These are phyloP conservation scores for Seriola dumerili DNA, from an alignment of 2,113 vertebrate species.

Conservation along the genomic window DNA sequence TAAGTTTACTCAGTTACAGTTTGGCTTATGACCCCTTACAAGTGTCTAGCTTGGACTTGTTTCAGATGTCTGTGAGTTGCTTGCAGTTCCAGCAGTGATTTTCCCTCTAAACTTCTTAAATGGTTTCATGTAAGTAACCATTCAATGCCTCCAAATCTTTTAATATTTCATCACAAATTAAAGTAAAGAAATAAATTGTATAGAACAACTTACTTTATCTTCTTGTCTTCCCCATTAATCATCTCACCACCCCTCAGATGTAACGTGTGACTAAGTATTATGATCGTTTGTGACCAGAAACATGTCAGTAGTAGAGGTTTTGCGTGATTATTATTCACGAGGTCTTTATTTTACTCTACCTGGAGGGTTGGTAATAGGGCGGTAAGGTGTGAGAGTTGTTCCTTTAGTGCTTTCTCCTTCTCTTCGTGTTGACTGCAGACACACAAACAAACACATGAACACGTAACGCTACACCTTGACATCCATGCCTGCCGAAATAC, in stretches of 20 bases:
- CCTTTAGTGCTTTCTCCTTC: slow-evolving; percentile 93
- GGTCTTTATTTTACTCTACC: slow-evolving; percentile 74
- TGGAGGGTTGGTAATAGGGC: slow-evolving; percentile 92
- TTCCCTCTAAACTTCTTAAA: no score
- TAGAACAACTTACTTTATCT: no score
- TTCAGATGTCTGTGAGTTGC: no score
- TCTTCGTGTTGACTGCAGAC: slow-evolving; percentile 91
- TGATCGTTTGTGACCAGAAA: not conserved
- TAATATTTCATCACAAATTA: no score
- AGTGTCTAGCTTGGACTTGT: no score
- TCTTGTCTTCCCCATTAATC: no score
- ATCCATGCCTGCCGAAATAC: slow-evolving; percentile 24
- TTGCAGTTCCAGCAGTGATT: no score
- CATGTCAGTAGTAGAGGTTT: not conserved
- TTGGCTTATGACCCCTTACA: not conserved
- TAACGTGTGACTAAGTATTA: no score
- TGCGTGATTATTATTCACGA: not conserved
- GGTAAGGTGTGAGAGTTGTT: slow-evolving; percentile 90
- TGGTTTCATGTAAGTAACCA: no score
- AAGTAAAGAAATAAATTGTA: no score
- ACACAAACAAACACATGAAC: slow-evolving; percentile 41
- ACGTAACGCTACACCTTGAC: slow-evolving; percentile 52
- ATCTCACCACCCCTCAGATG: no score
- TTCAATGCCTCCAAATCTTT: no score
- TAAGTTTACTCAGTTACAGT: not conserved